phyloP scores from a whole-genome alignment of 2,797 vertebrate species.

The Semaprochilodus insignis region DNA sequence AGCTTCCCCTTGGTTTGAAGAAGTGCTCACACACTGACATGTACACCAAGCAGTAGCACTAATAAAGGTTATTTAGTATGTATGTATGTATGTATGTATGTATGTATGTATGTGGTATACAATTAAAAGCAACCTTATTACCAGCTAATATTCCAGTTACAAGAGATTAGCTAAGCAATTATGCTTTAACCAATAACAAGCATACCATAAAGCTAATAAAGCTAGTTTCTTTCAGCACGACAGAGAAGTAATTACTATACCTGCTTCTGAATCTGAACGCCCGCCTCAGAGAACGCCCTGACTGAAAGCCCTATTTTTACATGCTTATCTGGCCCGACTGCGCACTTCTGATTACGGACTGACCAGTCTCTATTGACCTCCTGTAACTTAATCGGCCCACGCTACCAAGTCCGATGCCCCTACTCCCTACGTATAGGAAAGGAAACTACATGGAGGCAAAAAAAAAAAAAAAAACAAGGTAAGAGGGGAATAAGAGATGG shows the following conservation, averaged over 20 bases:
- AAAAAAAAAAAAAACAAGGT: conserved; percentile 11
- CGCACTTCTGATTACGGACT: conserved; percentile 47
- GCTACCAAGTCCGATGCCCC: conserved; percentile 24
- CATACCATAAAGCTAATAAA: background rate
- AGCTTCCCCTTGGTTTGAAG: background rate
- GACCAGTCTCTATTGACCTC: conserved; percentile 55
- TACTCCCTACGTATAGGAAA: conserved; percentile 25
- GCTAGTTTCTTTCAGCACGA: background rate
- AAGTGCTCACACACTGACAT: background rate
- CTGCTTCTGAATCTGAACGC: background rate
- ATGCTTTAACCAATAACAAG: background rate
- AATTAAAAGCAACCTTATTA: background rate
- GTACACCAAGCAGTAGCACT: background rate
- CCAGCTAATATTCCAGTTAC: background rate
- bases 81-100: too few relatives aligned
- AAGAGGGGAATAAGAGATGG: conserved; percentile 56
- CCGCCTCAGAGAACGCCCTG: conserved; percentile 18
- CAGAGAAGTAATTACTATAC: background rate
- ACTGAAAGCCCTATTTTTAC: conserved; percentile 56
- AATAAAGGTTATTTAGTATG: background rate
- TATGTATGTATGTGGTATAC: background rate
- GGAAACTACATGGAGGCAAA: conserved; percentile 12
- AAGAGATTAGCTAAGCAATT: background rate
- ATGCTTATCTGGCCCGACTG: conserved; percentile 51
- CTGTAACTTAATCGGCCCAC: conserved; percentile 54